Evolutionary conservation across 2,888 invertebrate species (phyloP).

Genomic region (Hetaerina titia): DNA sequence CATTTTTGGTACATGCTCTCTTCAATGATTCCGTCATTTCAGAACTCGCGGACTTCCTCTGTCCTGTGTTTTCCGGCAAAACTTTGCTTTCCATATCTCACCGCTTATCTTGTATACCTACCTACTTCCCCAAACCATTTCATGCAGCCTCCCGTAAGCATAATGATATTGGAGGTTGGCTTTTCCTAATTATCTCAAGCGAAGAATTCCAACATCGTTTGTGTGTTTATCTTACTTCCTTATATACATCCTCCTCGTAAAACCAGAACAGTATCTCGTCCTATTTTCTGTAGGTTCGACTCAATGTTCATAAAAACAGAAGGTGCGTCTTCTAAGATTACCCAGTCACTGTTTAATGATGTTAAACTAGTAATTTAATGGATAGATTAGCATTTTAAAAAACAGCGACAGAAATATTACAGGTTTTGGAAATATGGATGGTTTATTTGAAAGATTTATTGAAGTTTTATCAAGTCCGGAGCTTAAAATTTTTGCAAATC

Average conservation of each 20-base stretch:
- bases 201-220: not conserved
- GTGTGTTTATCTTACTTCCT: not conserved
- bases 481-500: too few relatives aligned
- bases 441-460: too few relatives aligned
- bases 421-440: too few relatives aligned
- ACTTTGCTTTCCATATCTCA: not conserved
- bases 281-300: too few relatives aligned
- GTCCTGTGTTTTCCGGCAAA: not conserved
- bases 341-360: too few relatives aligned
- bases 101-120: not conserved
- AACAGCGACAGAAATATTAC: too few relatives aligned
- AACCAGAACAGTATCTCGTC: not conserved
- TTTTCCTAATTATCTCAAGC: not conserved
- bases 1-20: too few relatives aligned
- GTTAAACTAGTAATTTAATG: too few relatives aligned
- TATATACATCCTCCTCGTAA: not conserved
- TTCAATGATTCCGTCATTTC: not conserved
- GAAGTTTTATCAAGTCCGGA: too few relatives aligned
- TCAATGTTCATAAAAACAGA: not conserved
- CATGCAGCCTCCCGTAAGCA: not conserved
- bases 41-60: not conserved
- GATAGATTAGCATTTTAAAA: too few relatives aligned
- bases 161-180: not conserved
- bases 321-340: not conserved
- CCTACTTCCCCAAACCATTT: not conserved